Percentiles rank a stretch among this genome's conserved stretches.
Evolutionary conservation across 1,140 invertebrate genomes (phyloP).

Genomic region (Drosophila miranda): DNA sequence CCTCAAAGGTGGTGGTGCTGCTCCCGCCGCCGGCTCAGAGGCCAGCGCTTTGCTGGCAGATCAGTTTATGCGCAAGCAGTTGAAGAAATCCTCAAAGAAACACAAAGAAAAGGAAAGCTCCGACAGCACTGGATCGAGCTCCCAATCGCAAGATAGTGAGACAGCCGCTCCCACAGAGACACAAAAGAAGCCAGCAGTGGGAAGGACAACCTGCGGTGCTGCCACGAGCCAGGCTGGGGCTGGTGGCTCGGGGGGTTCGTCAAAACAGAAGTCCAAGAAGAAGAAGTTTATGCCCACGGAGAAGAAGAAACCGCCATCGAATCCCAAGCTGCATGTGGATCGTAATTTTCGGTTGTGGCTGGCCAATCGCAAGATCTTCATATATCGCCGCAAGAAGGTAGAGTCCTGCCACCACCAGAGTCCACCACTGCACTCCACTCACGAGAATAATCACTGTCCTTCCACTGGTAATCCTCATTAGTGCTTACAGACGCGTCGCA

Average conservation of each 20-base stretch:
- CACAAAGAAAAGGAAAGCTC: neutral
- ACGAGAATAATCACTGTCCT: neutral
- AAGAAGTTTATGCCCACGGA: conserved; percentile 54
- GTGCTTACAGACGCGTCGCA: conserved; percentile 53
- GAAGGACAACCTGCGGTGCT: neutral
- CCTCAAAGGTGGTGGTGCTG: conserved; percentile 15
- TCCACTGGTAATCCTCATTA: conserved; percentile 11
- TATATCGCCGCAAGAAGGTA: conserved; percentile 69
- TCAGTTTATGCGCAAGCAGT: neutral
- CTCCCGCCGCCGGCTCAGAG: neutral
- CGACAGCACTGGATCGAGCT: neutral
- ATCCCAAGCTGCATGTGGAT: conserved; percentile 52
- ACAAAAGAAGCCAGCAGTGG: neutral
- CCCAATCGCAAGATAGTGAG: neutral
- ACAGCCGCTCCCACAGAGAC: conserved; percentile 1
- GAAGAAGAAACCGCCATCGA: conserved; percentile 29
- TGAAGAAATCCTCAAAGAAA: neutral
- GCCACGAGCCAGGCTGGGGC: neutral
- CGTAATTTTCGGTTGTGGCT: conserved; percentile 73
- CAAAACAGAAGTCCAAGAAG: conserved; percentile 43
- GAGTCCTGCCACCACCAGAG: neutral
- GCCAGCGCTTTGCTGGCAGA: neutral
- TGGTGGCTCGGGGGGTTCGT: no score
- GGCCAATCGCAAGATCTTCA: conserved; percentile 72
- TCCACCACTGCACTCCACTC: neutral